Conservation (phyloP, 2,888 invertebrate species). For the Pocota personata region DNA sequence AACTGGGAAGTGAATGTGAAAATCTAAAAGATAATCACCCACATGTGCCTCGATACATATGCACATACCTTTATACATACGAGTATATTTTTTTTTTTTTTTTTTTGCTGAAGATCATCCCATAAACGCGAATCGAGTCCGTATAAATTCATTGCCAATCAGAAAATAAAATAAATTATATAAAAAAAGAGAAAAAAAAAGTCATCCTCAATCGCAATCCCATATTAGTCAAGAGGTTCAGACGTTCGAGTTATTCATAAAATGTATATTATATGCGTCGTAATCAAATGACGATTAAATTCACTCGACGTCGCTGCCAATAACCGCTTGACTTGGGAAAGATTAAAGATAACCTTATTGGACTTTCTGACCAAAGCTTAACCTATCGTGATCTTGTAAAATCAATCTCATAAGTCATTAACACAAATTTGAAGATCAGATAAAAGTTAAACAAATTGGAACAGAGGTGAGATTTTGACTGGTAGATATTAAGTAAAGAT, state of each 20-base stretch:
- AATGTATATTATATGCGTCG: not conserved
- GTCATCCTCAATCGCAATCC: not conserved
- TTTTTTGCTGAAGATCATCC: not conserved
- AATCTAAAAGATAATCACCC: slow-evolving; percentile 4
- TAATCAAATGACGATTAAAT: slow-evolving; percentile 23
- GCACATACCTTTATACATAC: not conserved
- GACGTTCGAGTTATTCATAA: not conserved
- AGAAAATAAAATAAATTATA: not conserved
- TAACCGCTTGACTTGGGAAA: slow-evolving; percentile 1
- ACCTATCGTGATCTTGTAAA: slow-evolving; percentile 24
- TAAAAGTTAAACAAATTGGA: too few species aligned
- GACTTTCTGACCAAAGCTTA: not conserved
- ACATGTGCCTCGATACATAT: not conserved
- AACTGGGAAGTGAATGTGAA: not conserved
- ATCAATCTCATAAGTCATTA: slow-evolving; percentile 12
- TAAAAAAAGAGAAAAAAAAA: not conserved
- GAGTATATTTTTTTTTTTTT: too few species aligned
- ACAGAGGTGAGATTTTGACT: too few species aligned
- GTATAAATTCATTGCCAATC: slow-evolving; percentile 25
- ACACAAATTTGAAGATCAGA: slow-evolving; percentile 18
- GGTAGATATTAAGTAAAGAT: too few species aligned
- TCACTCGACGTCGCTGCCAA: not conserved
- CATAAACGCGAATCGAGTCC: not conserved
- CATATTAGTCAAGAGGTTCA: not conserved
- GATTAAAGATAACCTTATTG: slow-evolving; percentile 32